Evolutionary conservation across 2,797 vertebrate species (phyloP).

Genomic region (Varecia variegata): DNA sequence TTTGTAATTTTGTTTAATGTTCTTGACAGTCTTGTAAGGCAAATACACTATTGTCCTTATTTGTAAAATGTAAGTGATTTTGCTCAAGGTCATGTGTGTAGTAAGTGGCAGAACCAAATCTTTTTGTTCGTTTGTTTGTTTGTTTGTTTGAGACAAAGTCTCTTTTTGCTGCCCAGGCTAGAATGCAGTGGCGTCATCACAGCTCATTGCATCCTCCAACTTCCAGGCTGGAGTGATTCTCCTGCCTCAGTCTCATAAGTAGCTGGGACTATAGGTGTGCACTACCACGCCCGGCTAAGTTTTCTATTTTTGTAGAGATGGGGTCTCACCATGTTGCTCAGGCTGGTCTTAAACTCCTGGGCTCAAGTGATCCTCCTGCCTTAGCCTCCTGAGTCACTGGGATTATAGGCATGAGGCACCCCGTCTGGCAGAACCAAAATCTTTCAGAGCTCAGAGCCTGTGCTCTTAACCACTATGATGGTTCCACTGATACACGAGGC

Average conservation of each 20-base stretch:
- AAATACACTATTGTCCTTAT: conserved; percentile 6
- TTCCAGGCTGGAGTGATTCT: not conserved
- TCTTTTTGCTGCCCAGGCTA: not conserved
- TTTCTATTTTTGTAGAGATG: not conserved
- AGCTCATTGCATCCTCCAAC: not conserved
- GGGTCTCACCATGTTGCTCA: not conserved
- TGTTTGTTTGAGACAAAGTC: not conserved
- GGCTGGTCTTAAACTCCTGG: not conserved
- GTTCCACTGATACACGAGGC: not conserved
- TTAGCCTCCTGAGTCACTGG: not conserved
- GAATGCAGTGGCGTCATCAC: not conserved
- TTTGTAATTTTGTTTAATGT: conserved; percentile 19
- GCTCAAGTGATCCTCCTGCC: not conserved
- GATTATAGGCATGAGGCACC: not conserved
- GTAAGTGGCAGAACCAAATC: not conserved
- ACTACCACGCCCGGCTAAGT: not conserved
- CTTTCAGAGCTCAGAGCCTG: not conserved
- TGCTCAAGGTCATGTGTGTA: not conserved
- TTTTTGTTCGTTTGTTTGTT: no score
- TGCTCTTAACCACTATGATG: not conserved
- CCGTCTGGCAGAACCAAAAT: not conserved
- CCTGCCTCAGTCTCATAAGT: not conserved
- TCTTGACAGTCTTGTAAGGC: not conserved
- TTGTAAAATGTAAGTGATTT: not conserved
- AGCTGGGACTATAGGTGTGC: not conserved